Conservation (phyloP, 2,888 invertebrate species). For the Pharmacophagus antenor region DNA sequence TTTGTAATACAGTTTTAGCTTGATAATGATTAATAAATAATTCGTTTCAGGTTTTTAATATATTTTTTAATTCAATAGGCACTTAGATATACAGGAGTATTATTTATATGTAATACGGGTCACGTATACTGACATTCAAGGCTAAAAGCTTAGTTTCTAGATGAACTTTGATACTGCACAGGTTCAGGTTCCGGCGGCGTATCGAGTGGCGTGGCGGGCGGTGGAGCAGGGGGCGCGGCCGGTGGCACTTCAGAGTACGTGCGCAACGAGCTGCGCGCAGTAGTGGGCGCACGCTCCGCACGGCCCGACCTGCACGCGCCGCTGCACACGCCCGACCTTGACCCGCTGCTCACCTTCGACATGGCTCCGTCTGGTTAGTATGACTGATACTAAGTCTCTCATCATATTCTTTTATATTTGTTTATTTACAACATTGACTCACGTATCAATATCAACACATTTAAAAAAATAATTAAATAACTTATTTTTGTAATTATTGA, state of each 20-base stretch:
- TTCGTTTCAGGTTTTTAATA: too few species aligned
- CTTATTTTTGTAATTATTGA: not conserved
- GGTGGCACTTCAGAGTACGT: conserved; percentile 92
- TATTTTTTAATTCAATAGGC: too few species aligned
- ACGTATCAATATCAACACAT: not conserved
- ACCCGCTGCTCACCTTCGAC: conserved; percentile 85
- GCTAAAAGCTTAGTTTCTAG: too few species aligned
- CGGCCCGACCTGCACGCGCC: conserved; percentile 72
- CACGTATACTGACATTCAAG: too few species aligned
- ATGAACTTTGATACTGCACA: conserved; percentile 1
- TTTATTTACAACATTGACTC: not conserved
- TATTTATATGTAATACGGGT: too few species aligned
- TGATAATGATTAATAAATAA: too few species aligned
- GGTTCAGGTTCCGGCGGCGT: conserved; percentile 24
- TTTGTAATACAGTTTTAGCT: too few species aligned
- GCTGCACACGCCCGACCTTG: conserved; percentile 83
- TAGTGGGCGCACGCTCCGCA: conserved; percentile 90
- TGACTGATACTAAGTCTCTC: too few species aligned
- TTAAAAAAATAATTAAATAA: not conserved
- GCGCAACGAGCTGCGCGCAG: conserved; percentile 93
- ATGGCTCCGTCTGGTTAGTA: conserved; percentile 83
- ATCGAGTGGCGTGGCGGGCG: conserved; percentile 46
- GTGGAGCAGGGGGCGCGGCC: conserved; percentile 52
- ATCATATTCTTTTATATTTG: not conserved
- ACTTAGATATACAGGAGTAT: too few species aligned